Percentiles rank a stretch among this genome's conserved stretches.
phyloP scores from a whole-genome alignment of 1,140 invertebrate genomes.

The Sarcophaga peregrina region DNA sequence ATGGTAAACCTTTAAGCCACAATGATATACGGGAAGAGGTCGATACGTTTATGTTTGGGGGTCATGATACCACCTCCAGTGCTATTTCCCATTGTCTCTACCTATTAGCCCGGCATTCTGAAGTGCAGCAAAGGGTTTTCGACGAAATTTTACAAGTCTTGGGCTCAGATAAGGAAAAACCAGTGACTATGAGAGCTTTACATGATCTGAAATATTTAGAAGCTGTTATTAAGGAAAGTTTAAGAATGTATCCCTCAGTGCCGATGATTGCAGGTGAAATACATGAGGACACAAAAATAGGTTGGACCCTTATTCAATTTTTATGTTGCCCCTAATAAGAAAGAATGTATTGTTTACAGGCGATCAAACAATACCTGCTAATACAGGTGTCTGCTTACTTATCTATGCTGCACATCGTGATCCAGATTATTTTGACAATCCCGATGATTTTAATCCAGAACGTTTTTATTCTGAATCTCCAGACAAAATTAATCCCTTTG shows the following conservation, averaged over 20 bases:
- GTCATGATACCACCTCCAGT: constrained; percentile 75
- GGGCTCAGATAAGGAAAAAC: constrained; percentile 55
- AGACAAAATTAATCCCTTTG: no score
- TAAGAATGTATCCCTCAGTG: constrained; percentile 75
- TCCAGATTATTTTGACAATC: no score
- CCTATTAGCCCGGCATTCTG: constrained; percentile 68
- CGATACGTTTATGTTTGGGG: constrained; percentile 83
- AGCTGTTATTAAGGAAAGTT: constrained; percentile 73
- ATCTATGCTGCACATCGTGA: no score
- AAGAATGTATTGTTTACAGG: no score
- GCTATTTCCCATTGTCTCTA: constrained; percentile 71
- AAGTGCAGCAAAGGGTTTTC: constrained; percentile 72
- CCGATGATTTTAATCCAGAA: no score
- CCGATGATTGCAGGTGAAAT: constrained; percentile 73
- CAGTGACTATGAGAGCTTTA: constrained; percentile 45
- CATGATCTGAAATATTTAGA: constrained; percentile 64
- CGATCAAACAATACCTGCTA: no score
- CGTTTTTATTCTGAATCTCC: no score
- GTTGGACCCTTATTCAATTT: constrained; percentile 47
- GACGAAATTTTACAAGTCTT: constrained; percentile 72
- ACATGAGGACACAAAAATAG: constrained; percentile 67
- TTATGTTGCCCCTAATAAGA: not conserved
- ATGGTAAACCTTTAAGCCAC: constrained; percentile 71
- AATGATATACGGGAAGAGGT: constrained; percentile 78
- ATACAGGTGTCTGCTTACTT: no score